Conservation (phyloP, 2,113 vertebrate genomes). For the Serilophus lunatus region DNA sequence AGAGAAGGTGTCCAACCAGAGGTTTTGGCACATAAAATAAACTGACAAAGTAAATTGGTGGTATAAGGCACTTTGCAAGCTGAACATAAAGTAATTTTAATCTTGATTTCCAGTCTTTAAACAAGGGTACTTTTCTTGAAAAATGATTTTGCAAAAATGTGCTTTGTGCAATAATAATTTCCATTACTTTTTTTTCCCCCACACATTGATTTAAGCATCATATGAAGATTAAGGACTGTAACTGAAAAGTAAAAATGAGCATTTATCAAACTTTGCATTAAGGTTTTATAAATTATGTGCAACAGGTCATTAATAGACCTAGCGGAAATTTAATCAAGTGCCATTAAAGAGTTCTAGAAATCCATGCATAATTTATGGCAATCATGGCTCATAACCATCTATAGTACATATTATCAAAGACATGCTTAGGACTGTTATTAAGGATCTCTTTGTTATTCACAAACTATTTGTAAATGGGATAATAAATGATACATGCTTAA, state of each 20-base stretch:
- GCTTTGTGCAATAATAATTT: background rate
- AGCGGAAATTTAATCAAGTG: background rate
- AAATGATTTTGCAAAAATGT: background rate
- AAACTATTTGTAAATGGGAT: background rate
- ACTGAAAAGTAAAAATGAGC: background rate
- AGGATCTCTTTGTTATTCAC: background rate
- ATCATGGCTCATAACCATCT: background rate
- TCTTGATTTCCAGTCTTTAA: background rate
- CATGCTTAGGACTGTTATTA: background rate
- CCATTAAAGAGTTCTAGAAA: background rate
- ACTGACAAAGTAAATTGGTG: background rate
- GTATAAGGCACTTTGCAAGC: background rate
- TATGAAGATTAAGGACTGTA: background rate
- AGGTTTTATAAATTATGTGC: background rate
- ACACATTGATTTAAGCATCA: background rate
- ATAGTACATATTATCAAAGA: background rate
- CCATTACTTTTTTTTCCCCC: constrained; percentile 10
- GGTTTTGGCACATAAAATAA: background rate
- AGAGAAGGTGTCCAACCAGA: background rate
- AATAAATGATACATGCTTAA: background rate
- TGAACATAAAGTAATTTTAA: background rate
- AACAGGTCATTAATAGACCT: background rate
- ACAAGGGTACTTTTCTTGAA: background rate
- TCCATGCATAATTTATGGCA: background rate
- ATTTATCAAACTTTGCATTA: background rate